phyloP scores from a whole-genome alignment of 2,113 vertebrate genomes.

The Taxidea taxus region DNA sequence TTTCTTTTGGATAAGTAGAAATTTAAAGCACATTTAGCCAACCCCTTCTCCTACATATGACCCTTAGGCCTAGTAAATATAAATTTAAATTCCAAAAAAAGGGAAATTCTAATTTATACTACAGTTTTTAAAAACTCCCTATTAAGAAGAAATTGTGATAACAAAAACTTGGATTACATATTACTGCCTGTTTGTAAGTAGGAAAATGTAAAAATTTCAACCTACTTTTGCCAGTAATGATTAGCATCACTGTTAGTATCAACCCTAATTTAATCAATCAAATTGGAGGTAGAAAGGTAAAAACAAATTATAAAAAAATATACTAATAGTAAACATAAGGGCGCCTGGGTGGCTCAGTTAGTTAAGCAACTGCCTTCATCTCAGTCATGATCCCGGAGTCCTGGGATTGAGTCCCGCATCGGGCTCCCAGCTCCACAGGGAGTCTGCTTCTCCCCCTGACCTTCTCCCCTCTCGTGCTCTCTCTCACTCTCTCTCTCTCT shows the following conservation, averaged over 20 bases:
- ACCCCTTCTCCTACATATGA: neutral
- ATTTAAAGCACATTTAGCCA: neutral
- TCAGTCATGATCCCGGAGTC: no score
- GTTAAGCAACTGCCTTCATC: no score
- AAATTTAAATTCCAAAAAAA: neutral
- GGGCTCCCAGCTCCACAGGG: no score
- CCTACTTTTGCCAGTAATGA: neutral
- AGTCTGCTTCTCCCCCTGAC: no score
- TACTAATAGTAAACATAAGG: neutral
- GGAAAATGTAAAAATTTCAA: neutral
- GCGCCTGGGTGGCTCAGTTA: no score
- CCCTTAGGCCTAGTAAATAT: neutral
- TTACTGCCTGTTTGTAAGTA: neutral
- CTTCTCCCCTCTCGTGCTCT: no score
- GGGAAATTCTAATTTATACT: neutral
- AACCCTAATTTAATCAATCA: neutral
- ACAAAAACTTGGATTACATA: neutral
- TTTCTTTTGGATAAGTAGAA: neutral
- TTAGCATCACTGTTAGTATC: neutral
- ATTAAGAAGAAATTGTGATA: neutral
- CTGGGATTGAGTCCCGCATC: no score
- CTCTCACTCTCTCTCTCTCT: no score
- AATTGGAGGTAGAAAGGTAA: neutral
- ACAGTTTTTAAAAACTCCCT: neutral
- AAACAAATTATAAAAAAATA: neutral